phyloP scores from a whole-genome alignment of 2,797 vertebrate genomes.

The Cryptoblepharus egeriae region DNA sequence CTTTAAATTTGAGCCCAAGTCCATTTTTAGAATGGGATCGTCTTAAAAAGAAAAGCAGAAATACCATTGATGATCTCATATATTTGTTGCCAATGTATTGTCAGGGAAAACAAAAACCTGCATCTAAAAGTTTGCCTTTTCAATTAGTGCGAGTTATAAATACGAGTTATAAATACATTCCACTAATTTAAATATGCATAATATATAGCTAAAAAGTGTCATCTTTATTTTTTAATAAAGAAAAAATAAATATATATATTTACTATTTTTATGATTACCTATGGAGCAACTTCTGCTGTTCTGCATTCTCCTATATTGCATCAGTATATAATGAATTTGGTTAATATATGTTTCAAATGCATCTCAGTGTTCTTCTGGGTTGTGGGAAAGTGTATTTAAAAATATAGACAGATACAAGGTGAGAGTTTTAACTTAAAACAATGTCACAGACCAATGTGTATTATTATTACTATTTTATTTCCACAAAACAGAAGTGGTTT shows the following conservation, averaged over 20 bases:
- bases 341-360: constrained; percentile 26
- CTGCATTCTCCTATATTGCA: constrained; percentile 39
- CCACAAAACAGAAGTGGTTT: background rate
- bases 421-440: constrained; percentile 25
- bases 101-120: constrained; percentile 33
- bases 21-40: too few species aligned
- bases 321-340: background rate
- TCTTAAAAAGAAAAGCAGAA: constrained; percentile 1
- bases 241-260: too few species aligned
- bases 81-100: too few species aligned
- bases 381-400: background rate
- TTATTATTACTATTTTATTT: too few species aligned
- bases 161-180: constrained; percentile 61
- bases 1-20: constrained; percentile 43
- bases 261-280: constrained; percentile 2
- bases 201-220: constrained; percentile 1
- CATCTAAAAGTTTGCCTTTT: constrained; percentile 53
- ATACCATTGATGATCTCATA: constrained; percentile 51
- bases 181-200: constrained; percentile 58
- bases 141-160: too few species aligned
- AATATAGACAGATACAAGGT: rapidly evolving
- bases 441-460: constrained; percentile 13
- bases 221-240: constrained; percentile 32
- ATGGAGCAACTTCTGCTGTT: constrained; percentile 41
- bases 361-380: constrained; percentile 42